Base-by-base conservation (phyloP, 2,797 vertebrate genomes). In the Cyprinella venusta region DNA sequence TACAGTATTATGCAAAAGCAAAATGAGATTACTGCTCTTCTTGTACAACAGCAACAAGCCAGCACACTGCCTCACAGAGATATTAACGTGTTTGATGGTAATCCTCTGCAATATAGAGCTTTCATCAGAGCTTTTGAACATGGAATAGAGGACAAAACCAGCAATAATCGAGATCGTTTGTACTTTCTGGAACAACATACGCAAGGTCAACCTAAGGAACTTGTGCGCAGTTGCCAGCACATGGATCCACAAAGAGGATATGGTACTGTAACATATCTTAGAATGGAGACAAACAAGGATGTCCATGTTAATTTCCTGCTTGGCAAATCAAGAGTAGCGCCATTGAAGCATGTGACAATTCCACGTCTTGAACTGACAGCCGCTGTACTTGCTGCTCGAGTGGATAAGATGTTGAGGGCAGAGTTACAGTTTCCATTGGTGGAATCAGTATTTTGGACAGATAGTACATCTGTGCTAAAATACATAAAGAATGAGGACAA, bases 41-140 rank as follows among this genome's bases (percentile, higher is more conserved):
- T 86, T 8, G 45, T 86, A 4, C 13, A 88, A 80, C 40, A 80
- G 56, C 83, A 83, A 68, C 68, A 64, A 10, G 26, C 82, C 76
- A 36, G 76, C 18, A 75, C 81, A 59, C 72, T 88, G 18, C 76
- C 81, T 78, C 61, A 78, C 54, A 78, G 63, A 76, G 81, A 86
- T 16, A 84, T 87, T 54, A 42, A 48, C 21, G 42, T 40, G 42
- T 87, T 82, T 85, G 80, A 86, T 30, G 85, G 84, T 1, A 67
- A 87, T 77, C 78, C 72, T 36, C 18, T 89, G 52, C 56, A 85
- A 40, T 86, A 71, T 30, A 79, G 6, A 48, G 16, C 75, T 12
- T 86, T 87, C 12, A 65, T 83, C 9, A 88, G 79, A 83, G 86
- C 83, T 2, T 87, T 85, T 78, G 75, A 71, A 38, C 50, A 86